Conservation (phyloP, 1,140 invertebrate genomes). For the Rhagoletis pomonella region DNA sequence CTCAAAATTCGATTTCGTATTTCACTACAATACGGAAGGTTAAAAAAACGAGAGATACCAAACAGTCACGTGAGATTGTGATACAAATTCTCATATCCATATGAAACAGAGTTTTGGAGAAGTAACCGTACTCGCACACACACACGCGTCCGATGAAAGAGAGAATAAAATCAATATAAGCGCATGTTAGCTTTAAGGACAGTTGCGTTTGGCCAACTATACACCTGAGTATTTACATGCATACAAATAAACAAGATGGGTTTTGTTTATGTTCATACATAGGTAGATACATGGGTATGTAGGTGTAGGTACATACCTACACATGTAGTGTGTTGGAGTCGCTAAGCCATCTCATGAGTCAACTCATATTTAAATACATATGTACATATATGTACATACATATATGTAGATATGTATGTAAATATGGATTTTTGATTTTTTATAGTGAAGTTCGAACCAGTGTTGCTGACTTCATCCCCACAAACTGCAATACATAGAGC, state of each 20-base stretch:
- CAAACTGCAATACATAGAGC: background rate
- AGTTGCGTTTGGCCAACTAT: too few relatives aligned
- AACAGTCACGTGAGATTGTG: background rate
- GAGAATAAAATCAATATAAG: conserved; percentile 46
- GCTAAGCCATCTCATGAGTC: conserved; percentile 26
- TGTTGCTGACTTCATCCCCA: background rate
- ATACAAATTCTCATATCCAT: conserved; percentile 16
- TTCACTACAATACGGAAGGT: background rate
- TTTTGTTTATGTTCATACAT: background rate
- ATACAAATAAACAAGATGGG: background rate
- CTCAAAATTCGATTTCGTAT: background rate
- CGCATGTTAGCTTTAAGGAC: background rate
- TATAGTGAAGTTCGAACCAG: background rate
- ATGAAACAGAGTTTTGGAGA: background rate
- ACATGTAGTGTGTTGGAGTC: background rate
- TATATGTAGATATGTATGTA: too few relatives aligned
- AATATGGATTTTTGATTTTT: too few relatives aligned
- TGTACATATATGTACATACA: background rate
- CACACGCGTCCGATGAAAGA: background rate
- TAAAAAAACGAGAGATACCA: background rate
- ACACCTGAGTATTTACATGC: background rate
- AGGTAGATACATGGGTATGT: background rate
- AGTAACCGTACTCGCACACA: background rate
- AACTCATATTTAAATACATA: background rate
- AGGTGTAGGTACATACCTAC: background rate